A percentile compares a stretch with the other conserved stretches of the same genome.
Conservation (phyloP, 2,888 invertebrate genomes). For the Apotomis betuletana region DNA sequence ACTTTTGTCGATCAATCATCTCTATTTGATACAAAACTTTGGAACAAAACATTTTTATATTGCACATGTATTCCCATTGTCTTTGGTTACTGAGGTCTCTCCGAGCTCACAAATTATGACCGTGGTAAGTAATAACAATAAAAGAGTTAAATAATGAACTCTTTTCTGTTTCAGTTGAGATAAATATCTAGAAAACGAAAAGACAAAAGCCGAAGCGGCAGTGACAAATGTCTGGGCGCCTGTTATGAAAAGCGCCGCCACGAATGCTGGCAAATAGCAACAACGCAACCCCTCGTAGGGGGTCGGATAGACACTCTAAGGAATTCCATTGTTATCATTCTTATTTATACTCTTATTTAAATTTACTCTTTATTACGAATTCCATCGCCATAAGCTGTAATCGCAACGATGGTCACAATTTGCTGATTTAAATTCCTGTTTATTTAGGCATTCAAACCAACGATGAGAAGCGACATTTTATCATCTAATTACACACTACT, state of each 20-base stretch:
- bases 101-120: slow-evolving; percentile 22
- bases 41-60: slow-evolving; percentile 14
- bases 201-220: slow-evolving; percentile 58
- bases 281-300: slow-evolving; percentile 37
- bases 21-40: not conserved
- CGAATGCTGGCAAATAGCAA: slow-evolving; percentile 51
- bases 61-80: not conserved
- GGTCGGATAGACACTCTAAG: slow-evolving; percentile 13
- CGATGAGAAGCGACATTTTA: not conserved
- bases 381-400: not conserved
- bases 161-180: slow-evolving; percentile 54
- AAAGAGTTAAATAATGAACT: slow-evolving; percentile 54
- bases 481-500: not conserved
- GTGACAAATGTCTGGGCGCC: slow-evolving; percentile 56
- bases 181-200: slow-evolving; percentile 58
- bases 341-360: slow-evolving; percentile 13
- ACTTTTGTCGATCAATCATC: slow-evolving; percentile 13
- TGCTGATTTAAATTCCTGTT: not conserved
- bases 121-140: slow-evolving; percentile 45
- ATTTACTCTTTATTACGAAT: slow-evolving; percentile 18
- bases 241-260: slow-evolving; percentile 51
- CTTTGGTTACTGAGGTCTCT: slow-evolving; percentile 8
- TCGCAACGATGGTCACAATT: slow-evolving; percentile 7
- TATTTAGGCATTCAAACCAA: not conserved
- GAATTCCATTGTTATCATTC: slow-evolving; percentile 29